These are phyloP conservation scores for Helicoverpa zea DNA, from an alignment of 1,140 invertebrate genomes.

Conservation along the genomic window DNA sequence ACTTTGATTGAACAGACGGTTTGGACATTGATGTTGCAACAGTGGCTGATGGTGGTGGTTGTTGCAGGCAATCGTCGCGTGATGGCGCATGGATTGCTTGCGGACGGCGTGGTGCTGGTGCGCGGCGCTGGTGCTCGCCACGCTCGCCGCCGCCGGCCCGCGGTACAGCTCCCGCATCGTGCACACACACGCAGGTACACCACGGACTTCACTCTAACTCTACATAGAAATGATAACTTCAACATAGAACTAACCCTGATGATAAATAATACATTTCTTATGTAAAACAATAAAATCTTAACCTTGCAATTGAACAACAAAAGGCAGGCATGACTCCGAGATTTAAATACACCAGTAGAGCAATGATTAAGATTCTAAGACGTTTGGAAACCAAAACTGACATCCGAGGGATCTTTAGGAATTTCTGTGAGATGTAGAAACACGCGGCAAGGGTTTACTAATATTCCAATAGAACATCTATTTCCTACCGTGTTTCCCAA, in stretches of 20 bases:
- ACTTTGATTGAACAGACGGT: not conserved
- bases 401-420: not conserved
- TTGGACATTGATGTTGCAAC: not conserved
- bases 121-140: slow-evolving; percentile 76
- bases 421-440: not conserved
- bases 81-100: slow-evolving; percentile 83
- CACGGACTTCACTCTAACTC: too few relatives aligned
- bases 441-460: not conserved
- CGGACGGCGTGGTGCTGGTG: slow-evolving; percentile 81
- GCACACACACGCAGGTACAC: slow-evolving; percentile 85
- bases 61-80: slow-evolving; percentile 75
- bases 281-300: too few relatives aligned
- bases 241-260: too few relatives aligned
- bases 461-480: not conserved
- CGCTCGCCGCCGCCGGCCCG: slow-evolving; percentile 82
- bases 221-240: too few relatives aligned
- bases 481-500: not conserved
- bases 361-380: slow-evolving; percentile 17
- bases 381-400: not conserved
- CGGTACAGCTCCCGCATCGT: slow-evolving; percentile 89
- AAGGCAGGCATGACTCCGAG: not conserved
- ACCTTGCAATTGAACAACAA: not conserved
- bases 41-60: slow-evolving; percentile 12
- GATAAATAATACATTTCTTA: too few relatives aligned
- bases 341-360: not conserved